These are phyloP conservation scores for Episyrphus balteatus DNA, from an alignment of 1,140 invertebrate species.

Conservation along the genomic window DNA sequence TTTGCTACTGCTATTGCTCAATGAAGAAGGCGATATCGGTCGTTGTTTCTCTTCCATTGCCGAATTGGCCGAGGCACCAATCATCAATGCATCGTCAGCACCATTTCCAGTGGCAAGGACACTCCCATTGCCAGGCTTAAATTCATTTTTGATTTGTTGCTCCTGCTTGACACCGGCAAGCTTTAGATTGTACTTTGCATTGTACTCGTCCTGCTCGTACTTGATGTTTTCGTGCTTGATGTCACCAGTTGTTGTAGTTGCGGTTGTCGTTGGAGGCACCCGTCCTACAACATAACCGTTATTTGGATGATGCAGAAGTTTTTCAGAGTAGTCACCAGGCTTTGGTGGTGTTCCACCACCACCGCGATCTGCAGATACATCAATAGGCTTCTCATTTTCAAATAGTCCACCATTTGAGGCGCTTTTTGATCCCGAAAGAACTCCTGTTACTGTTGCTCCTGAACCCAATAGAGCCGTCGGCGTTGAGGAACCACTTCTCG, in stretches of 20 bases:
- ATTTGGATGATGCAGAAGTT: slow-evolving; percentile 9
- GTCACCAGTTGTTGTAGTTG: slow-evolving; percentile 2
- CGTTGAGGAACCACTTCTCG: slow-evolving; percentile 11
- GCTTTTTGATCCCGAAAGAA: too few relatives aligned
- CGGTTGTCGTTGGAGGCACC: slow-evolving; percentile 1
- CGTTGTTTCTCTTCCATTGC: not conserved
- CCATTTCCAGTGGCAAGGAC: not conserved
- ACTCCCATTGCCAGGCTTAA: not conserved
- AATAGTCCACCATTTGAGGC: too few relatives aligned
- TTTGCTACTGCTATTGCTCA: not conserved
- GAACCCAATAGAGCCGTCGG: slow-evolving; percentile 9
- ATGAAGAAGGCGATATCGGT: not conserved
- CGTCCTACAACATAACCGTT: slow-evolving; percentile 16
- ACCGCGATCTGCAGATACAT: slow-evolving; percentile 15
- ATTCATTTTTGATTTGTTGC: slow-evolving; percentile 1
- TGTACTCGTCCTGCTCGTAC: slow-evolving; percentile 25
- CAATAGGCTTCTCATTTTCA: slow-evolving; percentile 13
- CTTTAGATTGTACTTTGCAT: slow-evolving; percentile 22
- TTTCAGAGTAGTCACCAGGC: slow-evolving; percentile 10
- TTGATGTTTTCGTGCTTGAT: slow-evolving; percentile 30
- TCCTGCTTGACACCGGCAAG: slow-evolving; percentile 18
- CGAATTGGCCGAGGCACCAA: not conserved
- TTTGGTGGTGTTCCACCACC: slow-evolving; percentile 1
- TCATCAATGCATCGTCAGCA: not conserved
- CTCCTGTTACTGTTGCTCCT: slow-evolving; percentile 1